phyloP scores from a whole-genome alignment of 2,888 invertebrate species.

The Phytoseiulus persimilis region DNA sequence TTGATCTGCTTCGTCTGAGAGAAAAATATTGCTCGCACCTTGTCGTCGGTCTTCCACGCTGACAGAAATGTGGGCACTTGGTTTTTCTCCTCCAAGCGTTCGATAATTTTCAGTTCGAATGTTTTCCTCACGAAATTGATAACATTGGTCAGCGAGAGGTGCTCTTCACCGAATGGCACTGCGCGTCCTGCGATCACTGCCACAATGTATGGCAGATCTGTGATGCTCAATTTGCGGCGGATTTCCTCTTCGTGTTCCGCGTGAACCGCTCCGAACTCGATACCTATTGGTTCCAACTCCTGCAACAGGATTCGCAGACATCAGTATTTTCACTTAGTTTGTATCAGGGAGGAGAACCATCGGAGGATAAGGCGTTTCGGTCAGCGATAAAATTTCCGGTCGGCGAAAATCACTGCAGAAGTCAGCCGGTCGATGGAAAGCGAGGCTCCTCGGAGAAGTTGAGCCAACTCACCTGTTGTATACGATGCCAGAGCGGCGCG shows the following conservation, averaged over 20 bases:
- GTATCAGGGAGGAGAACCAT: too few species aligned
- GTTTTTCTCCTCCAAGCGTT: slow-evolving; percentile 20
- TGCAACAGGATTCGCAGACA: slow-evolving; percentile 57
- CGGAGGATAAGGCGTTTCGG: too few species aligned
- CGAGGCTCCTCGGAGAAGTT: neutral
- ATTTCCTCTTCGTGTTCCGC: slow-evolving; percentile 71
- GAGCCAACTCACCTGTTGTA: slow-evolving; percentile 40
- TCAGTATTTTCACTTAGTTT: slow-evolving; percentile 51
- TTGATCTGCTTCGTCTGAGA: slow-evolving; percentile 61
- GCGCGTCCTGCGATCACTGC: slow-evolving; percentile 73
- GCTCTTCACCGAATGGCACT: slow-evolving; percentile 72
- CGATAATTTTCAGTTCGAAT: slow-evolving; percentile 28
- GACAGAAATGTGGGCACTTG: slow-evolving; percentile 54
- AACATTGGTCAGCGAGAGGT: slow-evolving; percentile 68
- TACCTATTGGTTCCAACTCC: slow-evolving; percentile 72
- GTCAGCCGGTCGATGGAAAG: neutral
- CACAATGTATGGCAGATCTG: slow-evolving; percentile 70
- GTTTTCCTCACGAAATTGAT: slow-evolving; percentile 62
- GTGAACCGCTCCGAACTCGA: slow-evolving; percentile 62
- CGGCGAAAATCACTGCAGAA: neutral
- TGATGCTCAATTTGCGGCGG: slow-evolving; percentile 68
- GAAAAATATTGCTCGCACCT: slow-evolving; percentile 78
- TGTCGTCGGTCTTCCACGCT: slow-evolving; percentile 77
- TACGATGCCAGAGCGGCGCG: slow-evolving; percentile 65
- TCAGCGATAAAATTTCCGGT: neutral